Evolutionary conservation across 2,797 vertebrate genomes (phyloP).

Genomic region (Ambastaia sidthimunki): DNA sequence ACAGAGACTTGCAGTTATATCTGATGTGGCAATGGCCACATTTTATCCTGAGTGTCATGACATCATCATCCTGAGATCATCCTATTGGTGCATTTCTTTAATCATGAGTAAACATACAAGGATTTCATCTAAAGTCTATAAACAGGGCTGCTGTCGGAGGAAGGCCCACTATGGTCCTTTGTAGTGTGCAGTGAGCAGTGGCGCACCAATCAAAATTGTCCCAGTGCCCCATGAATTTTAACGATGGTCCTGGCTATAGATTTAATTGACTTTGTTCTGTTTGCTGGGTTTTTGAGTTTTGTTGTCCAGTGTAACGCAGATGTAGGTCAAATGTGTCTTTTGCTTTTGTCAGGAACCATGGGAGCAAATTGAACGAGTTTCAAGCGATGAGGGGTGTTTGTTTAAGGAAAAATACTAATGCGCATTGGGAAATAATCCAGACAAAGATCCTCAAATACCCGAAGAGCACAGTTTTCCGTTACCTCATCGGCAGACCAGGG

Average conservation of each 20-base stretch:
- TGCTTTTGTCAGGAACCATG: not conserved
- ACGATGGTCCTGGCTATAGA: not conserved
- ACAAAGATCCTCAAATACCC: conserved; percentile 14
- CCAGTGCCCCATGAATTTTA: too few species aligned
- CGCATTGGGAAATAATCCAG: conserved; percentile 41
- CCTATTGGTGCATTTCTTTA: not conserved
- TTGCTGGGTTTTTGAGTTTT: not conserved
- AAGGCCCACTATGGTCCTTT: too few species aligned
- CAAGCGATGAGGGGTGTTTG: conserved; percentile 23
- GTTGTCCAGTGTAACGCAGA: not conserved
- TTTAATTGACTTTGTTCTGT: not conserved
- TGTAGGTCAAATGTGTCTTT: not conserved
- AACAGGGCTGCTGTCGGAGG: too few species aligned
- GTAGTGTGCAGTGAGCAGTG: too few species aligned
- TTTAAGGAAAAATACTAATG: conserved; percentile 35
- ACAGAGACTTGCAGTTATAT: not conserved
- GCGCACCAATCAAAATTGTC: too few species aligned
- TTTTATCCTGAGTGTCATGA: not conserved
- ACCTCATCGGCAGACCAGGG: conserved; percentile 14
- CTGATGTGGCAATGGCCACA: too few species aligned
- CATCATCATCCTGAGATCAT: not conserved
- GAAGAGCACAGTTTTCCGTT: conserved; percentile 43
- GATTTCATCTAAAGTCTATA: not conserved
- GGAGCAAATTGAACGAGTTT: not conserved
- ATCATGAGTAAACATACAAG: not conserved